These are phyloP conservation scores for Drosophila sp. DNA, from an alignment of 1,140 invertebrate genomes.

Conservation along the genomic window DNA sequence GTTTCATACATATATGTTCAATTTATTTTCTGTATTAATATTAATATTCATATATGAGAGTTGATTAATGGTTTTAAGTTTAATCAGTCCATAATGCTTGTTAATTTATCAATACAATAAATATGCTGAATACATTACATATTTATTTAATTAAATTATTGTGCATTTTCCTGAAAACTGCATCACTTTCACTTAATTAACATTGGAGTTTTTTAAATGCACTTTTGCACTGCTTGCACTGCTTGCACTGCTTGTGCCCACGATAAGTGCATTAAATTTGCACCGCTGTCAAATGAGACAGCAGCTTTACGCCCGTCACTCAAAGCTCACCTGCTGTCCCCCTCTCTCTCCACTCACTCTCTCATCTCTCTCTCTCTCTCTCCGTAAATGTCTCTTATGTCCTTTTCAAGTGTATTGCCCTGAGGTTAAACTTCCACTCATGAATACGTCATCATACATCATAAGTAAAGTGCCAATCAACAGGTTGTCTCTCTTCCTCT, in stretches of 20 bases:
- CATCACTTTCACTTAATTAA: background rate
- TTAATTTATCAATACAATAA: too few species aligned
- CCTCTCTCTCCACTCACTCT: background rate
- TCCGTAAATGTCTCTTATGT: too few species aligned
- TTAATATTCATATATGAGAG: too few species aligned
- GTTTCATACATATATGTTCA: too few species aligned
- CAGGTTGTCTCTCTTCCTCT: conserved; percentile 20
- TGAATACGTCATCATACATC: conserved; percentile 22
- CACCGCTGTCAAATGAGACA: background rate
- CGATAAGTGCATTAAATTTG: background rate
- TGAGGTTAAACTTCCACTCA: conserved; percentile 4
- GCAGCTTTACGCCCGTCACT: conserved; percentile 8
- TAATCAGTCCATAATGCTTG: too few species aligned
- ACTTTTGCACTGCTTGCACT: background rate
- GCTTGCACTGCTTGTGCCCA: conserved; percentile 4
- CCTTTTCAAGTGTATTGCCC: background rate
- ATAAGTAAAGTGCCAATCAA: conserved; percentile 24
- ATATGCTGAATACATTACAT: too few species aligned
- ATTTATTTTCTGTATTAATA: too few species aligned
- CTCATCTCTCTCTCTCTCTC: background rate
- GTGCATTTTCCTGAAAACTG: too few species aligned
- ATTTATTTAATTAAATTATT: too few species aligned
- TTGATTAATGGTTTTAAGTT: too few species aligned
- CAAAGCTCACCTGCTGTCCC: conserved; percentile 6
- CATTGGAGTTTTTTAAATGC: background rate